A percentile compares a stretch with the other conserved stretches of the same genome.
Evolutionary conservation across 2,797 vertebrate species (phyloP).

Genomic region (Erithacus rubecula): DNA sequence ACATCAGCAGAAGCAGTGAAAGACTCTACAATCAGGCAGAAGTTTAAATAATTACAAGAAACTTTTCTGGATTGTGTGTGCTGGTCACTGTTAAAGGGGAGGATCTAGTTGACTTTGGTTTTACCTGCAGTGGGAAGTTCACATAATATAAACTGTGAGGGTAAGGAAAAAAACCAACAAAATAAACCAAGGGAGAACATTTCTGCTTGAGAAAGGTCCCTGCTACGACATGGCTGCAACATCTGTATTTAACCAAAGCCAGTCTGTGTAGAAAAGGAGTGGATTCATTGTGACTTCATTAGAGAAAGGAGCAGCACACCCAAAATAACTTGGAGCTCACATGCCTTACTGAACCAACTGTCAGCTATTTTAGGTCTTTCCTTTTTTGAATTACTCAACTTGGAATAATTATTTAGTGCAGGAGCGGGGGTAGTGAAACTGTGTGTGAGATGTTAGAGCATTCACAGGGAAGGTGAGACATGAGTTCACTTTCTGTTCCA

Average conservation of each 20-base stretch:
- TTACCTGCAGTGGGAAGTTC: neutral
- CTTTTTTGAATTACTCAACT: neutral
- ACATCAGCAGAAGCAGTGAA: neutral
- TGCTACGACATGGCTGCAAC: neutral
- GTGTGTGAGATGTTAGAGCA: neutral
- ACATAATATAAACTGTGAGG: neutral
- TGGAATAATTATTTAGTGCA: neutral
- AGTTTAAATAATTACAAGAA: neutral
- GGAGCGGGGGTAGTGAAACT: neutral
- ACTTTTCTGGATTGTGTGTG: neutral
- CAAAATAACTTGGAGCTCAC: neutral
- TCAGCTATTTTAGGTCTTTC: constrained; percentile 21
- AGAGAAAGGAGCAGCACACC: neutral
- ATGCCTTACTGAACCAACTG: neutral
- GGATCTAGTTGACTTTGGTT: neutral
- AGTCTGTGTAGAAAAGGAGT: neutral
- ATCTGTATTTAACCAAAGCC: neutral
- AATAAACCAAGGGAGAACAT: neutral
- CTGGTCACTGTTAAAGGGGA: neutral
- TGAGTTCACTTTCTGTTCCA: neutral
- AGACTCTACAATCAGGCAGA: neutral
- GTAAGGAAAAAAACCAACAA: neutral
- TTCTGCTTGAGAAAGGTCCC: neutral
- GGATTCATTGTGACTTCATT: neutral
- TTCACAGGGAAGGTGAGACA: neutral